phyloP scores from a whole-genome alignment of 2,113 vertebrate genomes.

The Acinonyx jubatus region DNA sequence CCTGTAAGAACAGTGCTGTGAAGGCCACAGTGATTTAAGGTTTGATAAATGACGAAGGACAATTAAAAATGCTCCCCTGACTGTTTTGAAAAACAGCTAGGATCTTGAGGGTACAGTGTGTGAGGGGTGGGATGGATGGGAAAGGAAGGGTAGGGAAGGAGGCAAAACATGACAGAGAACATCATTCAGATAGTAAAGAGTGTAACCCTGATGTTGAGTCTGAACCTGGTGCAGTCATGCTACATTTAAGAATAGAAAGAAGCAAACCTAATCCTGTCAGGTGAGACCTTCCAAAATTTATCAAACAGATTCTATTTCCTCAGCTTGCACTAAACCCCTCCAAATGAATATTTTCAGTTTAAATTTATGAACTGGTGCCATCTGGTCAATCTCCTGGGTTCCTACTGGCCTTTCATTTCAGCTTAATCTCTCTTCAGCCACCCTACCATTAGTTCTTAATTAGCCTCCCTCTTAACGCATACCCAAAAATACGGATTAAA shows the following conservation, averaged over 20 bases:
- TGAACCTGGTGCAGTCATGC: neutral
- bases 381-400: neutral
- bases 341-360: neutral
- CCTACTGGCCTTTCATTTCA: neutral
- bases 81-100: neutral
- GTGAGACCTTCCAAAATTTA: neutral
- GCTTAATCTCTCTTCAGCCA: neutral
- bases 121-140: neutral
- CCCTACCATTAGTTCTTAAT: neutral
- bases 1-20: neutral
- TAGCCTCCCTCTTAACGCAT: neutral
- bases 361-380: slow-evolving; percentile 2
- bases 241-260: neutral
- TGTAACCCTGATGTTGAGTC: neutral
- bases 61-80: neutral
- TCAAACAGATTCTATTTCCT: neutral
- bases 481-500: neutral
- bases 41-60: neutral
- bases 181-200: neutral
- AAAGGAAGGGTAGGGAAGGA: neutral
- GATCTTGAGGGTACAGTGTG: neutral
- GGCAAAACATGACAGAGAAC: neutral
- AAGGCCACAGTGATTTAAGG: neutral
- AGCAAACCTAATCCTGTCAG: neutral
- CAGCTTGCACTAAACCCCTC: neutral